A percentile compares a stretch with the other conserved stretches of the same genome.
Evolutionary conservation across 2,797 vertebrate species (phyloP).

Genomic region (Sarcoramphus papa): DNA sequence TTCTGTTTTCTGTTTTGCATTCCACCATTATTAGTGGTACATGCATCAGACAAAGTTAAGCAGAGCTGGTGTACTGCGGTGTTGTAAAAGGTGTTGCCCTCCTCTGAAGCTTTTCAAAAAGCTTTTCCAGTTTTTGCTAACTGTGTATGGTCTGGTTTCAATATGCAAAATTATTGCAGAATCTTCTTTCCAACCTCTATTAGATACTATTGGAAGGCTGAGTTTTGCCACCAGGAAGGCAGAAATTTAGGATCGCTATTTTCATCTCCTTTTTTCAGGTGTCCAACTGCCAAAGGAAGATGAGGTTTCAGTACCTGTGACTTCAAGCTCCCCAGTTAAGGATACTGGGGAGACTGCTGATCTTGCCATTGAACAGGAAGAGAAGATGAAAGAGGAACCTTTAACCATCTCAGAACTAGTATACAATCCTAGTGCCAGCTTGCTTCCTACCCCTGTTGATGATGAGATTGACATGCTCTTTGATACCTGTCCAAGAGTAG

Average conservation of each 20-base stretch:
- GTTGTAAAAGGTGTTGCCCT: background rate
- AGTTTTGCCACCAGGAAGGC: background rate
- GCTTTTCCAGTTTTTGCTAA: background rate
- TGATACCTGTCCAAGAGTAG: slow-evolving; percentile 82
- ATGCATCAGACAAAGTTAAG: background rate
- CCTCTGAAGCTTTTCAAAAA: background rate
- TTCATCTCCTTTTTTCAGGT: slow-evolving; percentile 56
- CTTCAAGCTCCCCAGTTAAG: slow-evolving; percentile 68
- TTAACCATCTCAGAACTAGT: slow-evolving; percentile 90
- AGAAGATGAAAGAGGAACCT: slow-evolving; percentile 74
- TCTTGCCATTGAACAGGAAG: slow-evolving; percentile 63
- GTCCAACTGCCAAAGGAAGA: slow-evolving; percentile 70
- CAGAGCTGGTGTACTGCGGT: background rate
- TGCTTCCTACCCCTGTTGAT: slow-evolving; percentile 88
- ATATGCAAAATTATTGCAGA: background rate
- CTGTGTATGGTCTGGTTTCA: background rate
- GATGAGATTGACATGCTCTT: slow-evolving; percentile 90
- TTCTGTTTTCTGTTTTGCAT: background rate
- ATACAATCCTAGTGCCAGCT: slow-evolving; percentile 92
- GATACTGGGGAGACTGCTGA: slow-evolving; percentile 59
- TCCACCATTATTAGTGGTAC: background rate
- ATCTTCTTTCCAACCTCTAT: background rate
- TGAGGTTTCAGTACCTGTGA: slow-evolving; percentile 58
- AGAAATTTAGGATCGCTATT: background rate
- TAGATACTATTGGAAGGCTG: background rate